Conservation (phyloP, 1,140 invertebrate genomes). For the Apis laboriosa region DNA sequence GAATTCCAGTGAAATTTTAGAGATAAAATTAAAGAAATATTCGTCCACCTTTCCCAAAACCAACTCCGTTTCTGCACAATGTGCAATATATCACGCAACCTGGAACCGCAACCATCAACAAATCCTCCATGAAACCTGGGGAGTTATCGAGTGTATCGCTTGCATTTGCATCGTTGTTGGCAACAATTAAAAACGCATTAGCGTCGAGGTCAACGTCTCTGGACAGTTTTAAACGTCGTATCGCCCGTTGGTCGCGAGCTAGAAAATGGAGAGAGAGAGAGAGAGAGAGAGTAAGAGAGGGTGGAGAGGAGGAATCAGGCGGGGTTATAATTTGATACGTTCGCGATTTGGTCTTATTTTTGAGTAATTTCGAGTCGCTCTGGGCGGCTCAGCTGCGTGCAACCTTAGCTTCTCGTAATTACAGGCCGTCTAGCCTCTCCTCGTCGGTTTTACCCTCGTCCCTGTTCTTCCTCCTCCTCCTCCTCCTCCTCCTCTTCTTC, state of each 20-base stretch:
- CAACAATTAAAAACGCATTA: conserved; percentile 54
- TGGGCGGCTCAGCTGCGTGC: conserved; percentile 71
- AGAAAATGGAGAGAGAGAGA: background rate
- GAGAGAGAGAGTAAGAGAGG: background rate
- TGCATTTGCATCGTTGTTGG: conserved; percentile 25
- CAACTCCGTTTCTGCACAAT: too few species aligned
- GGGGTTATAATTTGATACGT: conserved; percentile 76
- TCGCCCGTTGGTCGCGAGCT: background rate
- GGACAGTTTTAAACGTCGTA: background rate
- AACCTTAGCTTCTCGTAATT: conserved; percentile 72
- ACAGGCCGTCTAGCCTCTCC: conserved; percentile 69
- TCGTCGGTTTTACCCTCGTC: background rate
- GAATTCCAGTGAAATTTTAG: too few species aligned
- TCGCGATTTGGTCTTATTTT: conserved; percentile 78
- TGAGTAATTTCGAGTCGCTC: conserved; percentile 78
- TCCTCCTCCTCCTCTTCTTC: background rate
- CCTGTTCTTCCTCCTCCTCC: background rate
- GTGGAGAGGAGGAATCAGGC: background rate
- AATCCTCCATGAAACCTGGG: background rate
- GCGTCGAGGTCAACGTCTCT: conserved; percentile 29
- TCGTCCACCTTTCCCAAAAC: too few species aligned
- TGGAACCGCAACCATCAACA: background rate
- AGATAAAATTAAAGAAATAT: too few species aligned
- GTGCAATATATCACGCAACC: background rate
- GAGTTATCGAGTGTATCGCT: background rate